phyloP scores from a whole-genome alignment of 2,113 vertebrate genomes.

The Mormyrus lacerda region DNA sequence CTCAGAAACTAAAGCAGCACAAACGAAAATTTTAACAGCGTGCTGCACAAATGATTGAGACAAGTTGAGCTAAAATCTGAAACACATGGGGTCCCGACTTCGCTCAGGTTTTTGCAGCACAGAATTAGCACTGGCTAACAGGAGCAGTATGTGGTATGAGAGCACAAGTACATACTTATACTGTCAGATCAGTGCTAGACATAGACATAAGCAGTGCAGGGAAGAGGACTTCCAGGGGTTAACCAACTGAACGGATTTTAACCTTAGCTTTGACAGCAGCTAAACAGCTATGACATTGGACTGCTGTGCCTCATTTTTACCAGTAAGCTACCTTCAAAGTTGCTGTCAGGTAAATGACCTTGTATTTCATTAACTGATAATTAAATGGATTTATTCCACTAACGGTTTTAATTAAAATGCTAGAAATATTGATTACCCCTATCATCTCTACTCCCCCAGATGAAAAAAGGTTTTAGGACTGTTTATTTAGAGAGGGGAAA shows the following conservation, averaged over 20 bases:
- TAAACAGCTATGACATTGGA: conserved; percentile 83
- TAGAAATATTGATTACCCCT: conserved; percentile 99
- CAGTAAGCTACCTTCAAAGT: conserved; percentile 89
- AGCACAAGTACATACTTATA: neutral
- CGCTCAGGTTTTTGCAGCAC: neutral
- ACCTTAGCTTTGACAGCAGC: conserved; percentile 79
- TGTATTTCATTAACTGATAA: conserved; percentile 99
- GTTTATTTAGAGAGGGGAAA: conserved; percentile 87
- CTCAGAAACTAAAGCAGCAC: neutral
- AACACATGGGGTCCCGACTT: neutral
- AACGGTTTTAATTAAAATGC: conserved; percentile 99
- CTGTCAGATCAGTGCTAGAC: conserved; percentile 11
- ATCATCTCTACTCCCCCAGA: conserved; percentile 93
- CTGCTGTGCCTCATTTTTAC: conserved; percentile 77
- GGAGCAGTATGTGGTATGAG: neutral
- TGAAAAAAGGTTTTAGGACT: conserved; percentile 89
- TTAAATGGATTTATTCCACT: conserved; percentile 99
- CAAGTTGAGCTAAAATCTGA: neutral
- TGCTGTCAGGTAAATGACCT: conserved; percentile 96
- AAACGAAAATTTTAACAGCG: neutral
- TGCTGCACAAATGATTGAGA: neutral
- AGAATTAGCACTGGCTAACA: neutral
- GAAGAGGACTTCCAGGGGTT: conserved; percentile 52
- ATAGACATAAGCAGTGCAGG: conserved; percentile 13
- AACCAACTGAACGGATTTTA: conserved; percentile 72